These are phyloP conservation scores for Hirtodrosophila trivittata DNA, from an alignment of 2,888 invertebrate genomes.

Conservation along the genomic window DNA sequence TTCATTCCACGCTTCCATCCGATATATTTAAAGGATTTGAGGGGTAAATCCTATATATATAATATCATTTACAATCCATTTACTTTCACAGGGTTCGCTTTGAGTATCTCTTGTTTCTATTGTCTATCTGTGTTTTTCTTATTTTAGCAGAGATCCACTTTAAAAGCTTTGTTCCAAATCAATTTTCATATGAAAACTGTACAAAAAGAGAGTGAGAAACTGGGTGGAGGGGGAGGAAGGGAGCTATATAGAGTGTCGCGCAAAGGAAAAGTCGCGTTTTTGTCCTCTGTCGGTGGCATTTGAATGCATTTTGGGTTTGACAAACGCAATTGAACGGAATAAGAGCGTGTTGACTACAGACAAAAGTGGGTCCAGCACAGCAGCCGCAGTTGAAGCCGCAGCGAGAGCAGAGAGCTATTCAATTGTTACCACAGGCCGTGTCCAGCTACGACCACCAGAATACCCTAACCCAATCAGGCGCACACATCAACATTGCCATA, in stretches of 20 bases:
- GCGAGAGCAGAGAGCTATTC: constrained; percentile 34
- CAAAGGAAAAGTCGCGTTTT: constrained; percentile 12
- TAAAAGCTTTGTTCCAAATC: constrained; percentile 36
- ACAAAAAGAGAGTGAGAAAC: constrained; percentile 6
- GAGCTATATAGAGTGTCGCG: no score
- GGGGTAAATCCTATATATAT: no score
- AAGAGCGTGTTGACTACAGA: constrained; percentile 51
- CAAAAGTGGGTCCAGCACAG: constrained; percentile 12
- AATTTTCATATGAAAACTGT: constrained; percentile 37
- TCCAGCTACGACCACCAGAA: constrained; percentile 38
- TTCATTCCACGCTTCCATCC: no score
- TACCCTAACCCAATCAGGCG: constrained; percentile 64
- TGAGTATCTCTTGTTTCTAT: no score
- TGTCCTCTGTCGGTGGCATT: constrained; percentile 47
- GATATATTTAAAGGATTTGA: no score
- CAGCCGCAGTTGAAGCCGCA: not conserved
- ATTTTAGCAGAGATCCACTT: constrained; percentile 13
- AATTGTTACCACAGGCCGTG: constrained; percentile 47
- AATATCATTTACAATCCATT: no score
- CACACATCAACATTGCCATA: constrained; percentile 32
- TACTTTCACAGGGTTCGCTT: no score
- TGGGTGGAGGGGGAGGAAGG: no score
- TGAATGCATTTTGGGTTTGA: constrained; percentile 62
- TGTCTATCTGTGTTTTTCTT: not conserved
- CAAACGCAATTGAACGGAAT: constrained; percentile 71